Conservation (phyloP, 2,888 invertebrate genomes). For the Papilio demoleus region DNA sequence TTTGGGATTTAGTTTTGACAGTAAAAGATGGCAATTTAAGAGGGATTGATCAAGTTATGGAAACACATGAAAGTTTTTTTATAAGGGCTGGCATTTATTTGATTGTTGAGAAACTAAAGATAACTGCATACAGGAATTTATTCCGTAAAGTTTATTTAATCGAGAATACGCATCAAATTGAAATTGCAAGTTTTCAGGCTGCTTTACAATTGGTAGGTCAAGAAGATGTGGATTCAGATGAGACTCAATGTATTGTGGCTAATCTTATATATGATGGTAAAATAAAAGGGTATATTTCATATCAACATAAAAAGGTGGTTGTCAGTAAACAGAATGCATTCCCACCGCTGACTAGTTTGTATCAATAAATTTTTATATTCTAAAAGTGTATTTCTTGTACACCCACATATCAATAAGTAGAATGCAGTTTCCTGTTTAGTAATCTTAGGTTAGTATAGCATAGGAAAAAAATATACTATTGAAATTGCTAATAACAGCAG, state of each 20-base stretch:
- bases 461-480: no score
- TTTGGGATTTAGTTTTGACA: conserved; percentile 94
- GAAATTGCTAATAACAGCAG: no score
- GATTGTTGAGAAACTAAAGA: conserved; percentile 97
- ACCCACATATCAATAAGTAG: conserved; percentile 8
- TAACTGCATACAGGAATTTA: conserved; percentile 97
- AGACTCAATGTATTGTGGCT: conserved; percentile 97
- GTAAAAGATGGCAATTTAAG: conserved; percentile 95
- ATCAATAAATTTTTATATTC: conserved; percentile 49
- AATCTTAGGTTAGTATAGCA: no score
- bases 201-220: conserved; percentile 92
- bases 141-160: conserved; percentile 95
- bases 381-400: not conserved
- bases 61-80: conserved; percentile 94
- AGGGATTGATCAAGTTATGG: conserved; percentile 92
- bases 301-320: conserved; percentile 98
- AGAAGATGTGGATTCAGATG: conserved; percentile 95
- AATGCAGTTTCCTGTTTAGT: not conserved
- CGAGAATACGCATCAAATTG: conserved; percentile 93
- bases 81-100: conserved; percentile 98
- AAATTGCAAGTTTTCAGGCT: conserved; percentile 91
- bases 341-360: conserved; percentile 88
- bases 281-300: conserved; percentile 99
- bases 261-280: conserved; percentile 98
- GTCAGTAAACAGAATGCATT: conserved; percentile 99